Evolutionary conservation across 2,797 vertebrate species (phyloP).

Genomic region (Argentina silus): DNA sequence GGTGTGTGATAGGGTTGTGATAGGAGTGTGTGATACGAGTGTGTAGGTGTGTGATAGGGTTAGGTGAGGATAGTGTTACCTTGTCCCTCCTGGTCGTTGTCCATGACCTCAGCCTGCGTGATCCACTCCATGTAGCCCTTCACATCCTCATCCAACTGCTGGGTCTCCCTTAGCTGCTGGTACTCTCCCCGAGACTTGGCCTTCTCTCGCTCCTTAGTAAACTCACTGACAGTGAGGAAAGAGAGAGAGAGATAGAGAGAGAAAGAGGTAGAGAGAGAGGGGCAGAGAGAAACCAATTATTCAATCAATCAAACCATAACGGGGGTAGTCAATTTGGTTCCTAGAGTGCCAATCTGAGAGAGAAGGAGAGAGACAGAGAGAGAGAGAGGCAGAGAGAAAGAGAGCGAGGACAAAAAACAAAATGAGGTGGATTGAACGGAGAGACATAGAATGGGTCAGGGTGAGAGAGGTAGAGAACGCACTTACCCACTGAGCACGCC

Average conservation of each 20-base stretch:
- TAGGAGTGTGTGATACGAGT: too few relatives aligned
- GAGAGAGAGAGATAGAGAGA: neutral
- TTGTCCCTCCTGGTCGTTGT: slow-evolving; percentile 80
- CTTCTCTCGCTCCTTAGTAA: slow-evolving; percentile 94
- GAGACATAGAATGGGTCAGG: neutral
- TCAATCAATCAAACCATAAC: neutral
- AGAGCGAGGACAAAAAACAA: too few relatives aligned
- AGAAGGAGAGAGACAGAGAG: neutral
- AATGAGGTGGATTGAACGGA: neutral
- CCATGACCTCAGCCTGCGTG: slow-evolving; percentile 92
- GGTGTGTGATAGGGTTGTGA: neutral
- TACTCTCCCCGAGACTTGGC: slow-evolving; percentile 92
- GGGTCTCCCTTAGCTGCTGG: slow-evolving; percentile 90
- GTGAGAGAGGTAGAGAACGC: neutral
- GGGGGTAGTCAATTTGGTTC: neutral
- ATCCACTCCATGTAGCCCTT: slow-evolving; percentile 97
- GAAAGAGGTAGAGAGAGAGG: neutral
- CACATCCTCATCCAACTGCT: slow-evolving; percentile 93
- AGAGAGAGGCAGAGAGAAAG: neutral
- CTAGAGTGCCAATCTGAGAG: neutral
- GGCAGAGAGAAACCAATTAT: neutral
- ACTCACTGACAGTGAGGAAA: slow-evolving; percentile 77
- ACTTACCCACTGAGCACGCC: slow-evolving; percentile 92
- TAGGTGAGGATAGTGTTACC: slow-evolving; percentile 44
- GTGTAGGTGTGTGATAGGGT: neutral